Conservation (phyloP, 2,797 vertebrate genomes). For the Gymnodraco acuticeps region DNA sequence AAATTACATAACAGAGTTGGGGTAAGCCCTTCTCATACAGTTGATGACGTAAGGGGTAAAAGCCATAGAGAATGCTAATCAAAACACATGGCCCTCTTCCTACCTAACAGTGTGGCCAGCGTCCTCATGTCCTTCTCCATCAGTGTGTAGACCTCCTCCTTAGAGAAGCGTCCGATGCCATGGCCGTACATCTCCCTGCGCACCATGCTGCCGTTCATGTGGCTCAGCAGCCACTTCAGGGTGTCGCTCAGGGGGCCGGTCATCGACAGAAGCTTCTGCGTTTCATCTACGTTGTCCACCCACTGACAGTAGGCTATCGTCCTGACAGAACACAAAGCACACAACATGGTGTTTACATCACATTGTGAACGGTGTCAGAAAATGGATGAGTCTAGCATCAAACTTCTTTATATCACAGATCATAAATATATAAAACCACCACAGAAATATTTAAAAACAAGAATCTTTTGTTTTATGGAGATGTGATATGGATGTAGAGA, state of each 20-base stretch:
- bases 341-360: not conserved
- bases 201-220: slow-evolving; percentile 95
- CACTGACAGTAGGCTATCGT: slow-evolving; percentile 98
- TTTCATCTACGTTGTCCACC: slow-evolving; percentile 97
- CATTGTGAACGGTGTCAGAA: not conserved
- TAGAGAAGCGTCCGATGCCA: slow-evolving; percentile 95
- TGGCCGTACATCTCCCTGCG: slow-evolving; percentile 98
- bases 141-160: slow-evolving; percentile 94
- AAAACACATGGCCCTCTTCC: not conserved
- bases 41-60: not conserved
- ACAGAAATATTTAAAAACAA: too few species aligned
- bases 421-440: too few species aligned
- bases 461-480: too few species aligned
- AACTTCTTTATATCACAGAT: not conserved
- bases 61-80: not conserved
- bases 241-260: slow-evolving; percentile 94
- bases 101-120: slow-evolving; percentile 94
- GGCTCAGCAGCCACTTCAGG: slow-evolving; percentile 95
- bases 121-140: slow-evolving; percentile 99
- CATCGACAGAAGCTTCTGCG: slow-evolving; percentile 93
- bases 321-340: slow-evolving; percentile 77
- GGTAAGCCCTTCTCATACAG: slow-evolving; percentile 17
- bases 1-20: slow-evolving; percentile 28
- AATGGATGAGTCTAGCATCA: not conserved
- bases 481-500: too few species aligned